Percentiles rank a stretch among this genome's conserved stretches.
phyloP scores from a whole-genome alignment of 2,113 vertebrate genomes.

The Melanerpes aurifrons region DNA sequence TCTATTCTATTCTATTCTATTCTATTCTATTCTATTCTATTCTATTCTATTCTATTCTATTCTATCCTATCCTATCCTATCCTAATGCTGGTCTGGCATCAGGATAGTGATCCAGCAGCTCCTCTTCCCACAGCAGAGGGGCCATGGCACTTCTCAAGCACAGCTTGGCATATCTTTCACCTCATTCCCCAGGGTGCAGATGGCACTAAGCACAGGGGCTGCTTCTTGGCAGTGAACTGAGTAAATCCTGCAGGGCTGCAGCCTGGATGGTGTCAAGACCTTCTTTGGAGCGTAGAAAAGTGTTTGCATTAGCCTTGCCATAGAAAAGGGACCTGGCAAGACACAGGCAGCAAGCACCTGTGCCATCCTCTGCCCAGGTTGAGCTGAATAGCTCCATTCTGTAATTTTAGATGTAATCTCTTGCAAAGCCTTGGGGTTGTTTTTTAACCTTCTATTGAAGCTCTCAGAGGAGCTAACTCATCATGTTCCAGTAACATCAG shows the following conservation, averaged over 20 bases:
- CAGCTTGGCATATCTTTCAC: neutral
- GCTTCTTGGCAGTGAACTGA: neutral
- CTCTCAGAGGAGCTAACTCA: neutral
- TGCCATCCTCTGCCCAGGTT: neutral
- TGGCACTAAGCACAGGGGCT: neutral
- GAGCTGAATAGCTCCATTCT: neutral
- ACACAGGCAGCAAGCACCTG: fast-evolving
- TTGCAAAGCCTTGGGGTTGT: neutral
- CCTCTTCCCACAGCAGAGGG: neutral
- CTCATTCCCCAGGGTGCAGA: fast-evolving
- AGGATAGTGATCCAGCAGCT: neutral
- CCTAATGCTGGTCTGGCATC: neutral
- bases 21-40: no score
- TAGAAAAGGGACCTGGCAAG: neutral
- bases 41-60: no score
- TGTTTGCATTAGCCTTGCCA: neutral
- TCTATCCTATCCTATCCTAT: no score
- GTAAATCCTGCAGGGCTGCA: neutral
- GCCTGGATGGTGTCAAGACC: neutral
- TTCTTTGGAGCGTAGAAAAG: neutral
- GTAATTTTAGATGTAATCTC: neutral
- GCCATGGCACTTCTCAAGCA: neutral
- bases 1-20: no score
- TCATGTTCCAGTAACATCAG: neutral
- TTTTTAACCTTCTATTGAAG: neutral